Evolutionary conservation across 37 sponge, comb jelly and placozoan genomes (phyloP).

Genomic region (Cladorhizidae sp.): DNA sequence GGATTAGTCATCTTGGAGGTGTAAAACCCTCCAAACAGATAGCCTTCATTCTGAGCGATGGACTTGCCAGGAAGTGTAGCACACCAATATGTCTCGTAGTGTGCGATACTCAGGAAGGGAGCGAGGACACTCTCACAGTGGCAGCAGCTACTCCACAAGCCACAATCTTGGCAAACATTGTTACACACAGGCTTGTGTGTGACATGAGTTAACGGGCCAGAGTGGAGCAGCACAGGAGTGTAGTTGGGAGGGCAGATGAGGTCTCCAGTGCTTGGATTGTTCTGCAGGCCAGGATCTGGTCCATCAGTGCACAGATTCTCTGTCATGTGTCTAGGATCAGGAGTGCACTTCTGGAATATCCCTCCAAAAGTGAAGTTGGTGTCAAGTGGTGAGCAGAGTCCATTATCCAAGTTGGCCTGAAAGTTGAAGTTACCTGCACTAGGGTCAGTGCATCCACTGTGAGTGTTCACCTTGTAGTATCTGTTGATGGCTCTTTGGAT

Average conservation of each 20-base stretch:
- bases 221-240: constrained; percentile 52
- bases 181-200: constrained; percentile 14
- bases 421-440: constrained; percentile 67
- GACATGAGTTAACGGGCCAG: constrained; percentile 34
- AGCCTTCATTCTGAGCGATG: constrained; percentile 42
- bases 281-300: constrained; percentile 28
- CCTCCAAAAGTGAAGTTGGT: constrained; percentile 75
- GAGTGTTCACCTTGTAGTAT: constrained; percentile 77
- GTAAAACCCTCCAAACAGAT: constrained; percentile 79
- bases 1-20: constrained; percentile 65
- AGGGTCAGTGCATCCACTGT: constrained; percentile 57
- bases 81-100: constrained; percentile 73
- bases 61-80: constrained; percentile 16
- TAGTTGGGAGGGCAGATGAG: constrained; percentile 52
- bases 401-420: constrained; percentile 67
- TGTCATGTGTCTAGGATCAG: constrained; percentile 16
- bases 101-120: constrained; percentile 21
- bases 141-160: constrained; percentile 28
- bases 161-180: constrained; percentile 27
- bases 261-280: constrained; percentile 63
- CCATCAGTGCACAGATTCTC: constrained; percentile 47
- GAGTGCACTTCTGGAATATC: constrained; percentile 67
- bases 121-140: constrained; percentile 27
- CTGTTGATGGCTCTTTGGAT: constrained; percentile 51
- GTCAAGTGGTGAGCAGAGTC: constrained; percentile 29